These are phyloP conservation scores for Cathartes aura DNA, from an alignment of 2,113 vertebrate species.

Conservation along the genomic window DNA sequence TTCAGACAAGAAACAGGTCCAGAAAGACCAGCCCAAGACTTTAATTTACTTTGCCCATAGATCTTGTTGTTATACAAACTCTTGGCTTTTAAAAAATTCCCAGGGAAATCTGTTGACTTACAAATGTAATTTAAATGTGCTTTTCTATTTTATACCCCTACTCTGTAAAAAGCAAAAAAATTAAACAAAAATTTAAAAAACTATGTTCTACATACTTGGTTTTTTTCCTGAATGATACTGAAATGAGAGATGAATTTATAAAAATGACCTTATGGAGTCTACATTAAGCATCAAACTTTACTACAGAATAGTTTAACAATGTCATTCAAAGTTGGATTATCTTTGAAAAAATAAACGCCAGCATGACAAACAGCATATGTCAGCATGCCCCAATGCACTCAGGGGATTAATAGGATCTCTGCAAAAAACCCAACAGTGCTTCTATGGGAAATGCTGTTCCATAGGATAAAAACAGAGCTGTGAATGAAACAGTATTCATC, in stretches of 20 bases:
- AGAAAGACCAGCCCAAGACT: neutral
- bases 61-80: neutral
- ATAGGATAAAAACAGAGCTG: conserved; percentile 23
- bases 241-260: conserved; percentile 6
- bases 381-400: neutral
- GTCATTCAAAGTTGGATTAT: conserved; percentile 41
- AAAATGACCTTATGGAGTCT: neutral
- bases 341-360: conserved; percentile 18
- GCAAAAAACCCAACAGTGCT: neutral
- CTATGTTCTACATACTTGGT: neutral
- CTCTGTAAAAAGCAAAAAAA: neutral
- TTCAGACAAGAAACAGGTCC: neutral
- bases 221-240: neutral
- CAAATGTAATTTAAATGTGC: neutral
- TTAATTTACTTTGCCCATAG: neutral
- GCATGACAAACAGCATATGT: conserved; percentile 48
- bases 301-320: conserved; percentile 7
- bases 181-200: neutral
- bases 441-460: conserved; percentile 35
- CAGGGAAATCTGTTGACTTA: neutral
- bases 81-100: neutral
- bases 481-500: neutral
- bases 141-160: neutral
- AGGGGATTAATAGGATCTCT: conserved; percentile 30
- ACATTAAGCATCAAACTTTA: conserved; percentile 25